Evolutionary conservation across 2,113 vertebrate species (phyloP).

Genomic region (Oryzias javanicus): DNA sequence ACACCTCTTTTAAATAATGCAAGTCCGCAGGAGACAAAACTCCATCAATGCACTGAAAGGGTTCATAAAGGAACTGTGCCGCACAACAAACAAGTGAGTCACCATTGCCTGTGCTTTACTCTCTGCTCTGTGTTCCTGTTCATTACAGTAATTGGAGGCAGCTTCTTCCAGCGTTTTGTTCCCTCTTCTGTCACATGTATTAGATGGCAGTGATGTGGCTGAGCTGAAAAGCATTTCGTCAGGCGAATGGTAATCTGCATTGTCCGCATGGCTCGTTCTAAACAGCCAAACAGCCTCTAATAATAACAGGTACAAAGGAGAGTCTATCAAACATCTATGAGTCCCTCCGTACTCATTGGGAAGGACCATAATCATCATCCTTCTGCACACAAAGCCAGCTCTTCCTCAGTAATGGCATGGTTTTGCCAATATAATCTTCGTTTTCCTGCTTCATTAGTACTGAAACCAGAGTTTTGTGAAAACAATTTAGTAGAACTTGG

Average conservation of each 20-base stretch:
- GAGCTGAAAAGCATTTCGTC: conserved; percentile 11
- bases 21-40: conserved; percentile 10
- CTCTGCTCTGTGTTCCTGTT: conserved; percentile 13
- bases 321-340: not conserved
- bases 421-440: conserved; percentile 1
- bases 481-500: not conserved
- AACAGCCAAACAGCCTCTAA: conserved; percentile 13
- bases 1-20: conserved; percentile 60
- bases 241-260: not conserved
- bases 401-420: conserved; percentile 23
- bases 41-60: conserved; percentile 23
- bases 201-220: not conserved
- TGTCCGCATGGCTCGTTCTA: not conserved
- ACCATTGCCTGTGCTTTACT: conserved; percentile 8
- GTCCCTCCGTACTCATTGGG: not conserved
- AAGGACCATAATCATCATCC: conserved; percentile 24
- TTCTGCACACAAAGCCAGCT: conserved; percentile 27
- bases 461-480: conserved; percentile 39
- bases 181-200: conserved; percentile 7
- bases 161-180: conserved; percentile 9
- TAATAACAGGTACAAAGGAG: conserved; percentile 4
- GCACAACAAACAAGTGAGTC: conserved; percentile 8
- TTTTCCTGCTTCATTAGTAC: conserved; percentile 34
- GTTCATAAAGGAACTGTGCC: conserved; percentile 6
- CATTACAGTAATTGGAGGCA: conserved; percentile 19